phyloP scores from a whole-genome alignment of 2,797 vertebrate genomes.

The Paedocypris micromegethes region DNA sequence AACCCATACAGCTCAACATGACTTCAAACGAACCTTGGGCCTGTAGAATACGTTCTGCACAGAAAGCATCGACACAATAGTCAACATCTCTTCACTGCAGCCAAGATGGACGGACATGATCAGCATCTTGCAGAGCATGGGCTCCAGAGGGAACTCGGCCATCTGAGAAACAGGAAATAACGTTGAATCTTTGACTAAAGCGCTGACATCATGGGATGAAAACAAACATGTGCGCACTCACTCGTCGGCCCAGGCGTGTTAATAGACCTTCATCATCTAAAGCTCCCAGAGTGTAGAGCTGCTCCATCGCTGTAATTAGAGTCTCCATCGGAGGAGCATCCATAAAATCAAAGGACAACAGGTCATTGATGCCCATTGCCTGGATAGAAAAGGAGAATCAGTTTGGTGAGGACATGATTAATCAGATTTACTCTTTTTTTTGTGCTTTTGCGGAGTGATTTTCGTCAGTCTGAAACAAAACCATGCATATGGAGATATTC shows the following conservation, averaged over 20 bases:
- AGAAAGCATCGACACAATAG: constrained; percentile 96
- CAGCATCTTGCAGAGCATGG: constrained; percentile 98
- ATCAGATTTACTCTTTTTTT: too few species aligned
- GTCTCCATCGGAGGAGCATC: constrained; percentile 98
- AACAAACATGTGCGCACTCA: constrained; percentile 55
- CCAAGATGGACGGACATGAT: constrained; percentile 99
- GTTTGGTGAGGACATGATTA: not conserved
- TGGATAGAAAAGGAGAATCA: constrained; percentile 49
- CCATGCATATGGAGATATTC: too few species aligned
- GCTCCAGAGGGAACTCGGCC: constrained; percentile 97
- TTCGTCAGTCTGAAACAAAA: too few species aligned
- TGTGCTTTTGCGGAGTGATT: too few species aligned
- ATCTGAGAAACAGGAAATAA: constrained; percentile 68
- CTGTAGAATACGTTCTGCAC: constrained; percentile 98
- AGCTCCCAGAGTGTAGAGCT: constrained; percentile 93
- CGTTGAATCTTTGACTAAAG: not conserved
- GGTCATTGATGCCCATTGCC: constrained; percentile 99
- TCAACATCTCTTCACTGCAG: constrained; percentile 97
- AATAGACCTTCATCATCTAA: constrained; percentile 95
- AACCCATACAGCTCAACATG: not conserved
- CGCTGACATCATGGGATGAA: not conserved
- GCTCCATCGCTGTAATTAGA: constrained; percentile 98
- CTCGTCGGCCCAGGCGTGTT: constrained; percentile 89
- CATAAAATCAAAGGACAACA: constrained; percentile 98
- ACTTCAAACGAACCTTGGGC: constrained; percentile 75